phyloP scores from a whole-genome alignment of 2,888 invertebrate species.

The Atrina japonica region DNA sequence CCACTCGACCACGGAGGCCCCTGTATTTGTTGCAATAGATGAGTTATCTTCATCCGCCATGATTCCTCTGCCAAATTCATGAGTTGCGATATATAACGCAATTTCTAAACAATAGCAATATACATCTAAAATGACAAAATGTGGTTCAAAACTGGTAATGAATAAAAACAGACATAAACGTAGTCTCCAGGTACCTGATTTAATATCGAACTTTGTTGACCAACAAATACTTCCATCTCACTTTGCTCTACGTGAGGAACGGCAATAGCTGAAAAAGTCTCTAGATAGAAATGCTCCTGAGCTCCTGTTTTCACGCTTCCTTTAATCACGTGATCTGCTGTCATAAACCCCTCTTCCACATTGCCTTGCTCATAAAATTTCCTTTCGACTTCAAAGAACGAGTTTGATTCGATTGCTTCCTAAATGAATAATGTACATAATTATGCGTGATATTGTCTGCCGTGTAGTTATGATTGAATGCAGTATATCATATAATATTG shows the following conservation, averaged over 20 bases:
- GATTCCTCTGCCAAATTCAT: too few species aligned
- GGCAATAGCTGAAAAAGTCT: slow-evolving; percentile 85
- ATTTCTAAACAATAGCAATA: too few species aligned
- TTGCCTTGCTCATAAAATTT: slow-evolving; percentile 38
- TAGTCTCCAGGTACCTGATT: slow-evolving; percentile 59
- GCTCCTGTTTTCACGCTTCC: slow-evolving; percentile 91
- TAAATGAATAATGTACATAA: too few species aligned
- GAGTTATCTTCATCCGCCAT: too few species aligned
- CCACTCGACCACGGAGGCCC: too few species aligned
- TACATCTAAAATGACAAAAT: slow-evolving; percentile 10
- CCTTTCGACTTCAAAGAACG: slow-evolving; percentile 48
- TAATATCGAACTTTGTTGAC: slow-evolving; percentile 85
- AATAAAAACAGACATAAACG: too few species aligned
- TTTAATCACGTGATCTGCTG: slow-evolving; percentile 51
- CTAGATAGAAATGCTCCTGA: slow-evolving; percentile 98
- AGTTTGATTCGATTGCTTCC: slow-evolving; percentile 59
- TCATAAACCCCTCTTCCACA: slow-evolving; percentile 37
- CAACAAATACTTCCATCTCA: slow-evolving; percentile 92
- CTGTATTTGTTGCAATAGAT: too few species aligned
- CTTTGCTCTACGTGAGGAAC: slow-evolving; percentile 86
- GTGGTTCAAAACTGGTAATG: background rate
- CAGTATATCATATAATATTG: too few species aligned
- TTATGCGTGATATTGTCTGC: too few species aligned
- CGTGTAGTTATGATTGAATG: too few species aligned
- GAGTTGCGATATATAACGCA: too few species aligned